phyloP scores from a whole-genome alignment of 2,888 invertebrate genomes.

The Euproctis similis region DNA sequence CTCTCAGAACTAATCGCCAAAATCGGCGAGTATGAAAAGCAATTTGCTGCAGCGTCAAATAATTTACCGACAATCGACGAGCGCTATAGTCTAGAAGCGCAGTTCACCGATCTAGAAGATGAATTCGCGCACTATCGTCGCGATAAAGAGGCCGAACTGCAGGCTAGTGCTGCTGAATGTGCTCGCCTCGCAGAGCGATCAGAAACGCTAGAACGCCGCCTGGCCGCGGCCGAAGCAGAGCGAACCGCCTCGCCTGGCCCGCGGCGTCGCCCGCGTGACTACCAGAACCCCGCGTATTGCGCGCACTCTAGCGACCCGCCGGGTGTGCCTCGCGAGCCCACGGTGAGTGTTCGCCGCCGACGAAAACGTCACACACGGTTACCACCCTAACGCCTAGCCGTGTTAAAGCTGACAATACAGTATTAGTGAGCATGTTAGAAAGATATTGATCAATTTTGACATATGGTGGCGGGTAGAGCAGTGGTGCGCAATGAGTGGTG shows the following conservation, averaged over 20 bases:
- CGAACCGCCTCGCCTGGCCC: constrained; percentile 33
- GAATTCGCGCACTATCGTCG: constrained; percentile 23
- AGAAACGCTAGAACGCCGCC: constrained; percentile 15
- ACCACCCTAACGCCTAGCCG: constrained; percentile 6
- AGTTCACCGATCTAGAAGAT: constrained; percentile 57
- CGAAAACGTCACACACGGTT: constrained; percentile 6
- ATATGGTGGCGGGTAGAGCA: background rate
- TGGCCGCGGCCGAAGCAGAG: constrained; percentile 73
- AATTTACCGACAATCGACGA: constrained; percentile 86
- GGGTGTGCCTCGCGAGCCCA: background rate
- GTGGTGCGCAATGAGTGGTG: background rate
- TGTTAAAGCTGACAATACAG: background rate
- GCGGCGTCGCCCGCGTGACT: constrained; percentile 11
- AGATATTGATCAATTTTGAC: background rate
- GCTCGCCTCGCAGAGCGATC: constrained; percentile 17
- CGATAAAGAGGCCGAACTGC: constrained; percentile 19
- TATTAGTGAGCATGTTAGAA: background rate
- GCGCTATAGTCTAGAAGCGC: constrained; percentile 53
- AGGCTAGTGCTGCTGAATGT: constrained; percentile 62
- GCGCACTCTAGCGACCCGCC: constrained; percentile 1
- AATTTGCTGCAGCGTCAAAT: constrained; percentile 64
- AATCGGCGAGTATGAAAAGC: constrained; percentile 87
- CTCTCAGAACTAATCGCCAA: constrained; percentile 82
- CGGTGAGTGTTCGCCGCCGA: background rate
- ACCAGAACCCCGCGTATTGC: constrained; percentile 2